Evolutionary conservation across 2,797 vertebrate species (phyloP).

Genomic region (Anas georgica): DNA sequence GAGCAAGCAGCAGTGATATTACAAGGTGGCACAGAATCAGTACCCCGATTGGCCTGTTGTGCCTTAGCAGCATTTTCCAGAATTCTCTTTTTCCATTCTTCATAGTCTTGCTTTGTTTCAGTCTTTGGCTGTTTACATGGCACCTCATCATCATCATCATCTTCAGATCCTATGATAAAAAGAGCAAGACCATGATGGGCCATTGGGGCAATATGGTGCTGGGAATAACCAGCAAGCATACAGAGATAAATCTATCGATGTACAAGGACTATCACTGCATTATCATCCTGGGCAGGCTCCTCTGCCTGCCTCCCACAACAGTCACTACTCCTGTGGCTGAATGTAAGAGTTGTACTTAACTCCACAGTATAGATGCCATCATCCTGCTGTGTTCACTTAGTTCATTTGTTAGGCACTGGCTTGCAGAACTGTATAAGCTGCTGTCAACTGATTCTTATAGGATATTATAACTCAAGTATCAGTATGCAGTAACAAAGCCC

Average conservation of each 20-base stretch:
- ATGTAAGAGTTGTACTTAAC: background rate
- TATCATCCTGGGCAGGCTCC: background rate
- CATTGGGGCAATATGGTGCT: background rate
- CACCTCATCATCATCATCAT: constrained; percentile 63
- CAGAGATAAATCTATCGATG: background rate
- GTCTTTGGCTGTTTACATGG: constrained; percentile 70
- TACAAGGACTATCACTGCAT: background rate
- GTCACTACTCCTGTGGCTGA: background rate
- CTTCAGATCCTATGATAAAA: constrained; percentile 35
- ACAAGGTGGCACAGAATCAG: background rate
- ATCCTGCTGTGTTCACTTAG: background rate
- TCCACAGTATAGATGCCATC: background rate
- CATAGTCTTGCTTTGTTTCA: constrained; percentile 80
- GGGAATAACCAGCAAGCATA: background rate
- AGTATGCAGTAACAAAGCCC: background rate
- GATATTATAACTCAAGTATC: background rate
- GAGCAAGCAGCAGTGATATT: background rate
- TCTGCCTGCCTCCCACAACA: background rate
- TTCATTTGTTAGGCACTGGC: background rate
- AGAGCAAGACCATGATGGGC: background rate
- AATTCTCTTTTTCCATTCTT: constrained; percentile 88
- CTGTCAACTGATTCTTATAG: background rate
- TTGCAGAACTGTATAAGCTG: background rate
- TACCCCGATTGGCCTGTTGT: constrained; percentile 4
- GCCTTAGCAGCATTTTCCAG: constrained; percentile 84